Evolutionary conservation across 2,797 vertebrate species (phyloP).

Genomic region (Oryzias sinensis): DNA sequence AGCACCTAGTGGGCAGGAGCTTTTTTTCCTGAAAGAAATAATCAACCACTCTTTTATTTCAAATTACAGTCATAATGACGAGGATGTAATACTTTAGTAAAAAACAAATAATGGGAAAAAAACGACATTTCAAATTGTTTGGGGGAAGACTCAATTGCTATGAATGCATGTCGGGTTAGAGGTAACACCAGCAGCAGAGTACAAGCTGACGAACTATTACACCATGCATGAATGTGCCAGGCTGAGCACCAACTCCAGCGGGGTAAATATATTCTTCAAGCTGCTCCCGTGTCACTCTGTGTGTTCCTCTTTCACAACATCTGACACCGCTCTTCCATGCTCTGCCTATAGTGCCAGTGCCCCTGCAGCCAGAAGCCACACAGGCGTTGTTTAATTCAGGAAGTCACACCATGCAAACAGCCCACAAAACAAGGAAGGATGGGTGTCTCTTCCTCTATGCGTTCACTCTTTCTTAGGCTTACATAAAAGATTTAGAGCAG

Average conservation of each 20-base stretch:
- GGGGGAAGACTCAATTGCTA: slow-evolving; percentile 41
- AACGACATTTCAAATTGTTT: slow-evolving; percentile 44
- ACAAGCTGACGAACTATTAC: slow-evolving; percentile 58
- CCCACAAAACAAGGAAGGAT: slow-evolving; percentile 62
- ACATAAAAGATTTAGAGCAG: slow-evolving; percentile 46
- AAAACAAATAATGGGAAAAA: background rate
- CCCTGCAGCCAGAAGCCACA: slow-evolving; percentile 58
- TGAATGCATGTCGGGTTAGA: slow-evolving; percentile 52
- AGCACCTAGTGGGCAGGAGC: slow-evolving; percentile 51
- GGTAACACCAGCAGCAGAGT: slow-evolving; percentile 54
- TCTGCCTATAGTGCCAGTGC: slow-evolving; percentile 58
- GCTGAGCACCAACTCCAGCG: slow-evolving; percentile 39
- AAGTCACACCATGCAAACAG: slow-evolving; percentile 67
- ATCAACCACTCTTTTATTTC: slow-evolving; percentile 66
- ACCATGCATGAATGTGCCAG: slow-evolving; percentile 43
- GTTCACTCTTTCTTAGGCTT: slow-evolving; percentile 22
- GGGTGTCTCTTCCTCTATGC: slow-evolving; percentile 15
- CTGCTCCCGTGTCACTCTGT: slow-evolving; percentile 61
- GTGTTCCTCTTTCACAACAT: slow-evolving; percentile 47
- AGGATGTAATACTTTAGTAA: slow-evolving; percentile 14
- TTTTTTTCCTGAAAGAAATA: slow-evolving; percentile 54
- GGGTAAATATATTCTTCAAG: slow-evolving; percentile 67
- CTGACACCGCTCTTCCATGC: slow-evolving; percentile 50
- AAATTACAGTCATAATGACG: slow-evolving; percentile 64
- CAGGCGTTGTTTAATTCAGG: slow-evolving; percentile 70